Evolutionary conservation across 2,888 invertebrate genomes (phyloP).

Genomic region (Phlogophora meticulosa): DNA sequence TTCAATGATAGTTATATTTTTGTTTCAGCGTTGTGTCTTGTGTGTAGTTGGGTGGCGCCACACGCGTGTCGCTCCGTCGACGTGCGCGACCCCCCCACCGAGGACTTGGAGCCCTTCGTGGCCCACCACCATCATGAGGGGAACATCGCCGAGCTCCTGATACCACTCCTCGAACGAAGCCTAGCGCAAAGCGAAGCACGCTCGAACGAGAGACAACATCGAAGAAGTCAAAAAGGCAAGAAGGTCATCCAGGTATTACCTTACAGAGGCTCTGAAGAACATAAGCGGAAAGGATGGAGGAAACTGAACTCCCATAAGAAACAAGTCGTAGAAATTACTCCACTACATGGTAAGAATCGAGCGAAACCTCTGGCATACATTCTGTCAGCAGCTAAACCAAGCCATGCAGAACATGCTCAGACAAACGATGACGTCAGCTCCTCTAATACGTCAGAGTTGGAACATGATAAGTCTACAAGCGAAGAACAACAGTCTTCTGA

Average conservation of each 20-base stretch:
- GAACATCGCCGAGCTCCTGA: slow-evolving; percentile 59
- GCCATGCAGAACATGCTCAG: slow-evolving; percentile 11
- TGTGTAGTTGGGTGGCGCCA: slow-evolving; percentile 48
- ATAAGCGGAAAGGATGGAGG: slow-evolving; percentile 45
- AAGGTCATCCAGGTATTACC: slow-evolving; percentile 58
- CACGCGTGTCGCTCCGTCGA: slow-evolving; percentile 47
- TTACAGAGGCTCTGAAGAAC: slow-evolving; percentile 45
- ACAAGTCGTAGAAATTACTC: slow-evolving; percentile 61
- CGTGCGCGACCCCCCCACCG: slow-evolving; percentile 28
- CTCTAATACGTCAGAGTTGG: slow-evolving; percentile 33
- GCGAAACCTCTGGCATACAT: slow-evolving; percentile 62
- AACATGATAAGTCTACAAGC: slow-evolving; percentile 47
- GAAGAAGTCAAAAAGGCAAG: slow-evolving; percentile 24
- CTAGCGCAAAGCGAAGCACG: slow-evolving; percentile 42
- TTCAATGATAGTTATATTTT: too few species aligned
- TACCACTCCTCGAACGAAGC: slow-evolving; percentile 56
- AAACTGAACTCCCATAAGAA: slow-evolving; percentile 56
- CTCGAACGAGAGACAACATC: slow-evolving; percentile 14
- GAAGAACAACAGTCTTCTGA: slow-evolving; percentile 47
- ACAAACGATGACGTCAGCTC: slow-evolving; percentile 39
- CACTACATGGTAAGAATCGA: slow-evolving; percentile 52
- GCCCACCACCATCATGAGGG: slow-evolving; percentile 31
- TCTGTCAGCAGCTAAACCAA: slow-evolving; percentile 54
- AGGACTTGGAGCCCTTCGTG: slow-evolving; percentile 40
- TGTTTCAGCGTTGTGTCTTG: slow-evolving; percentile 55